A percentile compares a stretch with the other conserved stretches of the same genome.
Conservation (phyloP, 2,888 invertebrate species). For the Caenorhabditis wallacei region DNA sequence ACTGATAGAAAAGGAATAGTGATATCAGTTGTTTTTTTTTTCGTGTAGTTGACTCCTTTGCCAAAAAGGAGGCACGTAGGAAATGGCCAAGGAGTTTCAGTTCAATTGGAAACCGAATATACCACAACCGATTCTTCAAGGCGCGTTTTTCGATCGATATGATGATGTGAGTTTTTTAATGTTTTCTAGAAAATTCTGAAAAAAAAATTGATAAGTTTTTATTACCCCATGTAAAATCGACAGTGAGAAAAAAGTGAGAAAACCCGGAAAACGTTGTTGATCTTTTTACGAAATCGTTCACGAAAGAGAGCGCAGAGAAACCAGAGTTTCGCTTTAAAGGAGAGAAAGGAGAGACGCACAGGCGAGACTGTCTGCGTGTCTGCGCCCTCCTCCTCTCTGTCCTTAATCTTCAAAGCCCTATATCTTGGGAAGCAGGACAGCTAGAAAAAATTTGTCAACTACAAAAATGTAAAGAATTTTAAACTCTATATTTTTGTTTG, state of each 20-base stretch:
- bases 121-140: constrained; percentile 91
- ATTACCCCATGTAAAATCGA: constrained; percentile 8
- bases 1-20: not conserved
- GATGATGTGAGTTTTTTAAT: constrained; percentile 87
- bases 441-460: too few relatives aligned
- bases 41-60: not conserved
- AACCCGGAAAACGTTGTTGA: not conserved
- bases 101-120: constrained; percentile 98
- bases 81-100: constrained; percentile 98
- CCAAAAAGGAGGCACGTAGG: not conserved
- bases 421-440: too few relatives aligned
- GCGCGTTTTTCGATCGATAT: constrained; percentile 96
- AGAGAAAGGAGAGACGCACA: too few relatives aligned
- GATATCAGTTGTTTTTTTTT: too few relatives aligned
- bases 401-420: too few relatives aligned
- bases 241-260: constrained; percentile 5
- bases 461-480: too few relatives aligned
- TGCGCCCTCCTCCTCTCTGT: too few relatives aligned
- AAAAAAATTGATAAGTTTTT: constrained; percentile 36
- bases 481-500: too few relatives aligned
- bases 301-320: too few relatives aligned
- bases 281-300: not conserved
- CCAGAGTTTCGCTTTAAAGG: too few relatives aligned
- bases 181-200: not conserved
- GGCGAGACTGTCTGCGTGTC: too few relatives aligned